These are phyloP conservation scores for Sebastolobus alascanus DNA, from an alignment of 2,797 vertebrate species.

Conservation along the genomic window DNA sequence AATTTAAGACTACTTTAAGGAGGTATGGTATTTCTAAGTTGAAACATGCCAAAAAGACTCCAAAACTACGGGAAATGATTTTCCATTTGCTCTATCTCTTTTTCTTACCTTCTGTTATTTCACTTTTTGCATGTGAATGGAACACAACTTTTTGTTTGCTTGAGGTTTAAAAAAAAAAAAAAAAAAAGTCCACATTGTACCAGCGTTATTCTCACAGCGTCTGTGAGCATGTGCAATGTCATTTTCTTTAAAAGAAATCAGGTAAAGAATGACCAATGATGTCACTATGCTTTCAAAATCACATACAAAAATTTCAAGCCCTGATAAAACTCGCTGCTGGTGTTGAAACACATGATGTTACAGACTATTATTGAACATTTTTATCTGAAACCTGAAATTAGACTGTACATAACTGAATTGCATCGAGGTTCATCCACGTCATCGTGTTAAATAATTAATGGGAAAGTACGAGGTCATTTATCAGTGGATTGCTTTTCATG, in stretches of 20 bases:
- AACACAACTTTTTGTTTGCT: constrained; percentile 63
- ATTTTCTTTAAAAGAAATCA: constrained; percentile 78
- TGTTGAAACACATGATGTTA: constrained; percentile 1
- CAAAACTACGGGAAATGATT: constrained; percentile 43
- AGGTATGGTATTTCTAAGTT: constrained; percentile 58
- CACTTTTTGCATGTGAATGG: constrained; percentile 66
- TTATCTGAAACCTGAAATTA: constrained; percentile 4
- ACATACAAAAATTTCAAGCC: constrained; percentile 46
- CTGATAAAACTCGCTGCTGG: constrained; percentile 53
- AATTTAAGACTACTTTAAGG: constrained; percentile 50
- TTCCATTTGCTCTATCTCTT: constrained; percentile 51
- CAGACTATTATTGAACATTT: background rate
- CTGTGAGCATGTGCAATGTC: constrained; percentile 70
- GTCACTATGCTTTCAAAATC: constrained; percentile 66
- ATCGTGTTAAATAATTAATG: background rate
- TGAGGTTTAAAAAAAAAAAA: constrained; percentile 13
- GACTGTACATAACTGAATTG: constrained; percentile 4
- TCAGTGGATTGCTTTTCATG: constrained; percentile 3
- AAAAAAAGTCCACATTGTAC: constrained; percentile 56
- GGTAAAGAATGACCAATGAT: constrained; percentile 77
- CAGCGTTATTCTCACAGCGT: constrained; percentile 62
- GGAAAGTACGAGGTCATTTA: background rate
- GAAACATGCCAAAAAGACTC: constrained; percentile 57
- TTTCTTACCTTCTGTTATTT: constrained; percentile 50
- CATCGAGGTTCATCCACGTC: constrained; percentile 2